Evolutionary conservation across 2,888 invertebrate genomes (phyloP).

Genomic region (Dolichopus griseipennis): DNA sequence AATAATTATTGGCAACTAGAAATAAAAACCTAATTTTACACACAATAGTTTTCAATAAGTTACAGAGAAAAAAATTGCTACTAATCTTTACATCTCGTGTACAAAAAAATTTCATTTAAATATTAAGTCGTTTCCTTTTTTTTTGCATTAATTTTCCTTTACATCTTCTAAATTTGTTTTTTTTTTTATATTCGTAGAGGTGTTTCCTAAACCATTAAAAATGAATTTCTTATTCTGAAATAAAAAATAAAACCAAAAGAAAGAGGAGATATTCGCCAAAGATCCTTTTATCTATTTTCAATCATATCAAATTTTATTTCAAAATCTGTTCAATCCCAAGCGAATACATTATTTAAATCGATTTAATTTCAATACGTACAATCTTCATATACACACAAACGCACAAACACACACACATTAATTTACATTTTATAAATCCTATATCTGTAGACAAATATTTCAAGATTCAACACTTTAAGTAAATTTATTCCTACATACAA

Average conservation of each 20-base stretch:
- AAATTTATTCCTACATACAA: neutral
- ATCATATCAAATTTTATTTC: constrained; percentile 6
- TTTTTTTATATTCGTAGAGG: neutral
- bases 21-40: no score
- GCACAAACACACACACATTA: no score
- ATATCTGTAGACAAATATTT: neutral
- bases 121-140: neutral
- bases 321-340: constrained; percentile 4
- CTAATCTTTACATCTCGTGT: no score
- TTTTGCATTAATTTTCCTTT: neutral
- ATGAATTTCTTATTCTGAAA: neutral
- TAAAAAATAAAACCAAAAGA: neutral
- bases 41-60: no score
- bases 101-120: neutral
- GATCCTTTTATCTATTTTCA: constrained; percentile 6
- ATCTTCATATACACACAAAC: no score
- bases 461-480: neutral
- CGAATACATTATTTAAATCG: constrained; percentile 6
- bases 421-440: no score
- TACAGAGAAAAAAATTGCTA: no score
- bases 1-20: no score
- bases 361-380: neutral
- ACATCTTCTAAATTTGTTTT: neutral
- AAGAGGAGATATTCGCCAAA: neutral
- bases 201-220: constrained; percentile 2